Evolutionary conservation across 1,140 invertebrate species (phyloP), one percentile per base, ranked within the genome.

Genomic region (Aphaenogaster rudis): DNA sequence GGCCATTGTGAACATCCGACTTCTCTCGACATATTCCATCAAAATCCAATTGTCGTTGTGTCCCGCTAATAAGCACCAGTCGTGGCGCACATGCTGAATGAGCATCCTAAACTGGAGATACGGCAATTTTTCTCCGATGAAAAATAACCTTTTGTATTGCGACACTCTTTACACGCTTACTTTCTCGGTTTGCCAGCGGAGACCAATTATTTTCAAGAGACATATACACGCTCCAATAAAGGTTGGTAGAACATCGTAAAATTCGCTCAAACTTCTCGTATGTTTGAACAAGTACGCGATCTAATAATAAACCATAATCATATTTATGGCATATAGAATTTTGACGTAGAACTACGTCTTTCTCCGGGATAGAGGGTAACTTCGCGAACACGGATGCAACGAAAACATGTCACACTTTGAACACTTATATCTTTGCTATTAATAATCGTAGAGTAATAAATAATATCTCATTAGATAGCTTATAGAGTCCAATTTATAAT

Each of bases 1-100:
- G 33, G 1, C 21, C 17, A 54, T 2, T 5, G 78, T 80, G 4
- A 80, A 80, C 8, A 80, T 39, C 0, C 78, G 78, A 28, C 63
- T 80, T 15, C 4, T 52, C 21, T 80, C 63, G 7, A 17, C 0
- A n/a, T 80, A 80, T 54, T 54, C 48, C 8, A n/a, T 69, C 4
- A 80, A 67, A 80, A 69, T 80, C 39, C 7, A 39, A 33, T 52
- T 42, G n/a, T 54, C 64, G 1, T 13, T 17, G 7, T 21, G 17
- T 15, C 28, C 39, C 48, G 6, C 13, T 6, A 80, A 39, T 21
- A 52, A 15, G 21, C 36, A 28, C 63, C 78, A 80, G 17, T 80
- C 78, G n/a, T 80, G 9, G 42, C 13, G 13, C n/a, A 80, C 48
- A 13, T 80, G 64, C 8, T 69, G 63, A 80, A 80, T 3, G 15